Evolutionary conservation across 2,797 vertebrate species (phyloP), one percentile per base, ranked within the genome.

Genomic region (Sciurus carolinensis): DNA sequence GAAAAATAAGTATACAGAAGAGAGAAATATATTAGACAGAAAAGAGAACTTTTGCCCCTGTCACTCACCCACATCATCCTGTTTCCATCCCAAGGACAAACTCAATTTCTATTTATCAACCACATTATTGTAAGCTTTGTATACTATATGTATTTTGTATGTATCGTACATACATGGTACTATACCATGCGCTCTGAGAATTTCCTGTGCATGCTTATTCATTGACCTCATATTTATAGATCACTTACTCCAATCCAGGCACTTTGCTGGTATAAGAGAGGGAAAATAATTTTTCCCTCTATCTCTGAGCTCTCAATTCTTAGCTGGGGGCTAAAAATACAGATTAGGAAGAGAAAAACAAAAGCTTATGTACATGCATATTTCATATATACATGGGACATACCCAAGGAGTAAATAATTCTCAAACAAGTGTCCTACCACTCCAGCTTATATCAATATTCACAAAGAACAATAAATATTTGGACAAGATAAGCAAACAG

Each of bases 111-210:
- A 3, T 44, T 14, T 71, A 20, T 64, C 36, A 8, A 20, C 57
- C 8, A 71, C 9, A 36, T 33, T 36, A 26, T 26, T 28, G 92
- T 22, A 87, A 54, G 20, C 3, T 22, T 18, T 36, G 33, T 54
- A n/a, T 59, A 26, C 20, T 44, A 15, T 28, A 1, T 52, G 7
- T 39, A 59, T 44, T 92, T 42, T 67, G 8, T 33, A 36, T 7
- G 18, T 15, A 9, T 5, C 13, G 0, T 47, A 7, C 33, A 9
- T 10, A 15, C 7, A 4, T 42, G 7, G 15, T 64, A n/a, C 50
- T 26, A 12, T 64, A 7, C 8, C 24, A 8, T 17, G 12, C 33
- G 64, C 64, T 91, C 47, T 39, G 39, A 14, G 66, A 33, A 69
- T 36, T 36, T 28, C 50, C 42, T 59, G 4, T 62, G 50, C 0